Percentiles rank a stretch among this genome's conserved stretches.
These are phyloP conservation scores for Bos javanicus DNA, from an alignment of 2,113 vertebrate genomes.

Conservation along the genomic window DNA sequence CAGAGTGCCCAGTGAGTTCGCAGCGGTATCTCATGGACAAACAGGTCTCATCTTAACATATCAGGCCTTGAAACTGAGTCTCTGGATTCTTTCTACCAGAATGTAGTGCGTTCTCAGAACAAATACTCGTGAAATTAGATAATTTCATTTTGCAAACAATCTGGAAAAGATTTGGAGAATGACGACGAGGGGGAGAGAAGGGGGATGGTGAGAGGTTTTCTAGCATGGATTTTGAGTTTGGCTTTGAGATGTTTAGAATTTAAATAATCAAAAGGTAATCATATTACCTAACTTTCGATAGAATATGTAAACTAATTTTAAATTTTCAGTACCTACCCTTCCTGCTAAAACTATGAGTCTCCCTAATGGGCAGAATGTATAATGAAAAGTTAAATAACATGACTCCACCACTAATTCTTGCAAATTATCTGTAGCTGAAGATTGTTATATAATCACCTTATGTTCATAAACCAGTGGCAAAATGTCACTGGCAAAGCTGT, in stretches of 20 bases:
- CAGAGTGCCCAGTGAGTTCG: background rate
- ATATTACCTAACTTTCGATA: constrained; percentile 64
- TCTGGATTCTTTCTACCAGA: constrained; percentile 50
- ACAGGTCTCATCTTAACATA: constrained; percentile 39
- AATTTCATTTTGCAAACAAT: constrained; percentile 75
- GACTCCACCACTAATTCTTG: background rate
- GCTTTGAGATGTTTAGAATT: constrained; percentile 66
- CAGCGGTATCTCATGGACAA: constrained; percentile 1
- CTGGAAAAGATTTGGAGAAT: constrained; percentile 71
- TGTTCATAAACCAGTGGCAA: background rate
- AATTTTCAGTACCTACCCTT: constrained; percentile 49
- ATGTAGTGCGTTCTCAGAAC: constrained; percentile 57
- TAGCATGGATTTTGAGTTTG: constrained; percentile 53
- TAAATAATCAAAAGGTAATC: constrained; percentile 68
- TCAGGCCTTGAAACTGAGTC: constrained; percentile 15
- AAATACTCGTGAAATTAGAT: constrained; percentile 75
- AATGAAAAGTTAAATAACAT: constrained; percentile 19
- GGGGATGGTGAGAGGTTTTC: constrained; percentile 29
- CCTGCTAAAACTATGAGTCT: constrained; percentile 21
- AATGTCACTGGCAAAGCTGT: background rate
- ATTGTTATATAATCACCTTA: background rate
- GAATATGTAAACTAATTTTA: constrained; percentile 66
- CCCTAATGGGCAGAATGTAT: background rate
- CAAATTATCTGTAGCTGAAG: constrained; percentile 9
- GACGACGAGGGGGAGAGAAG: background rate